Evolutionary conservation across 2,888 invertebrate species (phyloP).

Genomic region (Himalopsyche japonica): DNA sequence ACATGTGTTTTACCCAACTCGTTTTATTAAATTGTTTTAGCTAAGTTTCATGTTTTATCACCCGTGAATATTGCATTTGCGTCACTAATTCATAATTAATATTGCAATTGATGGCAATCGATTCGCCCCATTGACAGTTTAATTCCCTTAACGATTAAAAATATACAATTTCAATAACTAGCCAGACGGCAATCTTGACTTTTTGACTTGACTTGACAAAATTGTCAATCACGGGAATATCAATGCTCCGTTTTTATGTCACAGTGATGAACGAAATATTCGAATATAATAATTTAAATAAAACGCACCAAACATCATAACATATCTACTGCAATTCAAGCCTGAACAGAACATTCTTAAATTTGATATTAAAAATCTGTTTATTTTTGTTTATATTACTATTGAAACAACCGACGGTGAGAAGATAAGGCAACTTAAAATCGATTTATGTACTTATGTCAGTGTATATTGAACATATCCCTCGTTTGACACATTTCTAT

Average conservation of each 20-base stretch:
- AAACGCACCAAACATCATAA: not conserved
- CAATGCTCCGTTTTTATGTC: not conserved
- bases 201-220: not conserved
- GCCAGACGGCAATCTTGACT: not conserved
- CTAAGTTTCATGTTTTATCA: constrained; percentile 39
- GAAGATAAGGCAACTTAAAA: constrained; percentile 41
- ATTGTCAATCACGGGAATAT: not conserved
- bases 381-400: constrained; percentile 11
- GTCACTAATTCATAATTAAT: constrained; percentile 37
- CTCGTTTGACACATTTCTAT: constrained; percentile 36
- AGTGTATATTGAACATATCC: constrained; percentile 36
- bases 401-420: constrained; percentile 41
- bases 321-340: constrained; percentile 6
- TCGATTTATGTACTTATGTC: constrained; percentile 37
- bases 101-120: constrained; percentile 32
- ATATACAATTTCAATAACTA: not conserved
- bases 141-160: not conserved
- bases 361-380: not conserved
- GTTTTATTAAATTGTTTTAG: constrained; percentile 33
- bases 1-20: constrained; percentile 21
- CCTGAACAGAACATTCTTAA: not conserved
- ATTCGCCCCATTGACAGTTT: constrained; percentile 8
- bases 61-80: constrained; percentile 42
- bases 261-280: not conserved
- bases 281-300: not conserved